A percentile compares a stretch with the other conserved stretches of the same genome.
phyloP scores from a whole-genome alignment of 2,888 invertebrate genomes.

The Mamestra brassicae region DNA sequence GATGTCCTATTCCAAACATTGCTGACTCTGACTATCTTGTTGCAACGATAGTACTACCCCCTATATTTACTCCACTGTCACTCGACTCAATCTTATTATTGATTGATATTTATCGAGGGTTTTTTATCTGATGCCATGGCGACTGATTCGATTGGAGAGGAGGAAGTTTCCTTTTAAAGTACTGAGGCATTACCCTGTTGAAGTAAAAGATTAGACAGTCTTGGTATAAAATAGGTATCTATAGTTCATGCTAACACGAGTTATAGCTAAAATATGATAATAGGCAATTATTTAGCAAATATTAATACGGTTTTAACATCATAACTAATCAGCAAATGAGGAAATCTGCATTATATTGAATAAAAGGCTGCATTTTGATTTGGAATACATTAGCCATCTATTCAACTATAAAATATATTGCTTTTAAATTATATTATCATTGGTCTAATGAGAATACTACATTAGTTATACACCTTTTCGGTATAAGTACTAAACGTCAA shows the following conservation, averaged over 20 bases:
- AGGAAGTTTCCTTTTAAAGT: too few species aligned
- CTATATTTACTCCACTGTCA: too few species aligned
- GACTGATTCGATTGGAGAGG: too few species aligned
- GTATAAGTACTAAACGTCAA: neutral
- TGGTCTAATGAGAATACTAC: conserved; percentile 3
- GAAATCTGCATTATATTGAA: conserved; percentile 10
- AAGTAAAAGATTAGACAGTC: neutral
- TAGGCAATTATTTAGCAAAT: neutral
- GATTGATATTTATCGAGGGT: too few species aligned
- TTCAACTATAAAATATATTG: neutral
- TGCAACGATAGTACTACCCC: too few species aligned
- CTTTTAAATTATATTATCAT: neutral
- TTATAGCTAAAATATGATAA: neutral
- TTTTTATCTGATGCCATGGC: too few species aligned
- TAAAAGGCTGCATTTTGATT: conserved; percentile 2
- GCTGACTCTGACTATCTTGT: too few species aligned
- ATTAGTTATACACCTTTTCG: neutral
- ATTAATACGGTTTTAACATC: too few species aligned
- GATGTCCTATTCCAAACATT: too few species aligned
- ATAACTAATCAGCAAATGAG: conserved; percentile 3
- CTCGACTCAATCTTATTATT: too few species aligned
- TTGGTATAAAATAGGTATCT: neutral
- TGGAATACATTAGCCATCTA: conserved; percentile 2
- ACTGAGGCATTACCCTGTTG: neutral
- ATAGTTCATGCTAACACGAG: too few species aligned